phyloP scores from a whole-genome alignment of 2,113 vertebrate species.

The Corydoras sp. region DNA sequence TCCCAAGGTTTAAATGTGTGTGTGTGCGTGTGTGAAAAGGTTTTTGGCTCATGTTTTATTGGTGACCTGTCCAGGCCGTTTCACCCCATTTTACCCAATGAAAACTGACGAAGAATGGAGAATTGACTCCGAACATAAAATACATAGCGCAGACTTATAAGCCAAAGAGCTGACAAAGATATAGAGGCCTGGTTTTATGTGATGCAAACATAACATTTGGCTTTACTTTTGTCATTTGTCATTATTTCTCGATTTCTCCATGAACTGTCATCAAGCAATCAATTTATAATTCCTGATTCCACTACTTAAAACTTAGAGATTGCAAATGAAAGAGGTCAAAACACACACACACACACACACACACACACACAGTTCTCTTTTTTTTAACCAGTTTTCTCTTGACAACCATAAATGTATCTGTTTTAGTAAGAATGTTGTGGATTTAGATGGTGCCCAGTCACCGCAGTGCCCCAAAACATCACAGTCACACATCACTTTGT shows the following conservation, averaged over 20 bases:
- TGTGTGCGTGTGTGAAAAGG: neutral
- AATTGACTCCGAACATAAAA: conserved; percentile 33
- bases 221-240: neutral
- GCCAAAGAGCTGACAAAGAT: conserved; percentile 11
- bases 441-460: conserved; percentile 8
- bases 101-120: no score
- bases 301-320: conserved; percentile 13
- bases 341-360: conserved; percentile 2
- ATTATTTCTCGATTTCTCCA: conserved; percentile 19
- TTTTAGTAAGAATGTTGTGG: conserved; percentile 10
- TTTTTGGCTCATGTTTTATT: no score
- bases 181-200: conserved; percentile 31
- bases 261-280: conserved; percentile 25
- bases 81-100: no score
- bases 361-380: conserved; percentile 4
- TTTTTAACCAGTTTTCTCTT: conserved; percentile 1
- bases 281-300: conserved; percentile 12
- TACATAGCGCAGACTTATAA: conserved; percentile 48
- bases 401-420: no score
- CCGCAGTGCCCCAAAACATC: conserved; percentile 3
- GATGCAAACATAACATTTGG: conserved; percentile 23
- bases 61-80: no score
- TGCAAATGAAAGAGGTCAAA: conserved; percentile 16
- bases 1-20: neutral
- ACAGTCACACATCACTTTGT: neutral